These are phyloP conservation scores for Oryzias woworae DNA, from an alignment of 2,113 vertebrate genomes.

Conservation along the genomic window DNA sequence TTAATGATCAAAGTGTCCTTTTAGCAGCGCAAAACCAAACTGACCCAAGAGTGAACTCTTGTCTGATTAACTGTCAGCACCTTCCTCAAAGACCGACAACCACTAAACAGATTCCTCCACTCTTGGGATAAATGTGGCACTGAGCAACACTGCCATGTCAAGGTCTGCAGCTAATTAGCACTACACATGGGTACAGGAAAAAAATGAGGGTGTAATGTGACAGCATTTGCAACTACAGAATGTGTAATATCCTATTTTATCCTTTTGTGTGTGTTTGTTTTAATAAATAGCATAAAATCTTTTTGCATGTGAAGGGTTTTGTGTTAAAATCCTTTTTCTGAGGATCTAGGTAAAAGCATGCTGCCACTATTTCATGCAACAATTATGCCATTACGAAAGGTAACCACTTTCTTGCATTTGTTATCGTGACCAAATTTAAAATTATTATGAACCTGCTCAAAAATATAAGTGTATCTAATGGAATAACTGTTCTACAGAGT, in stretches of 20 bases:
- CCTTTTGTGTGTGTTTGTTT: neutral
- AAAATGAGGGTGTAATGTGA: neutral
- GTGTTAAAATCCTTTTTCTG: slow-evolving; percentile 5
- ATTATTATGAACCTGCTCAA: neutral
- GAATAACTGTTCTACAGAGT: neutral
- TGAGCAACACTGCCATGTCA: slow-evolving; percentile 19
- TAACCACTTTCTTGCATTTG: slow-evolving; percentile 12
- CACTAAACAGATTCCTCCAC: slow-evolving; percentile 26
- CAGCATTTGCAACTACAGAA: neutral
- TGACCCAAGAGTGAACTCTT: slow-evolving; percentile 44
- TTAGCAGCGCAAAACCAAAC: slow-evolving; percentile 15
- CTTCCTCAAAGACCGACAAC: slow-evolving; percentile 27
- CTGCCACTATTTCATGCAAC: slow-evolving; percentile 49
- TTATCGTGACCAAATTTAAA: slow-evolving; percentile 15
- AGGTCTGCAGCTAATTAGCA: slow-evolving; percentile 17
- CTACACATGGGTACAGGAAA: neutral
- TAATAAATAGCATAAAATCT: slow-evolving; percentile 15
- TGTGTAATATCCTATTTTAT: slow-evolving; percentile 9
- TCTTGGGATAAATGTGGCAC: slow-evolving; percentile 25
- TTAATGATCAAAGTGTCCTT: slow-evolving; percentile 26
- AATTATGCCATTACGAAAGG: slow-evolving; percentile 28
- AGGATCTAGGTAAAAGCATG: slow-evolving; percentile 14
- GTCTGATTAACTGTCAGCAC: neutral
- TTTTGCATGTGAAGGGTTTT: slow-evolving; percentile 1
- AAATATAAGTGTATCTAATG: neutral